phyloP scores from a whole-genome alignment of 2,888 invertebrate genomes.

The Malthinus seriepunctatus region DNA sequence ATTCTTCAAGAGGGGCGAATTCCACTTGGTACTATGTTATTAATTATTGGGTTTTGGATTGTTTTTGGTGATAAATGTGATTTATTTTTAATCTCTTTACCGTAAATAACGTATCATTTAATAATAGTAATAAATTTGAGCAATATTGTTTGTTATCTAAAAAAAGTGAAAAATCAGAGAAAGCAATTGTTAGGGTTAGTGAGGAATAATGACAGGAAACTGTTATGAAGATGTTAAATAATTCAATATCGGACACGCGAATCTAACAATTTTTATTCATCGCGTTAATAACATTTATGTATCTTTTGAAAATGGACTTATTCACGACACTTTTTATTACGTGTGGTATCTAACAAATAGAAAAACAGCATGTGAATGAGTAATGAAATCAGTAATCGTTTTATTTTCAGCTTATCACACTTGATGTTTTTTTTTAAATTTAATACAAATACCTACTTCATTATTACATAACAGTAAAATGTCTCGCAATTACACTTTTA shows the following conservation, averaged over 20 bases:
- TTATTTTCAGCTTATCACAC: not conserved
- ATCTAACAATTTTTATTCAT: conserved; percentile 14
- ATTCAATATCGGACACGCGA: conserved; percentile 36
- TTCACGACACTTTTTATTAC: conserved; percentile 11
- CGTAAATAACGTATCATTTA: too few species aligned
- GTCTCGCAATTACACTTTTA: too few species aligned
- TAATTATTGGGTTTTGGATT: too few species aligned
- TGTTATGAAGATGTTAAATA: conserved; percentile 35
- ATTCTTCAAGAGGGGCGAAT: too few species aligned
- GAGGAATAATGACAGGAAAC: conserved; percentile 31
- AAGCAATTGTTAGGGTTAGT: conserved; percentile 26
- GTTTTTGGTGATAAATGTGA: too few species aligned
- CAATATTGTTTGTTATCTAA: conserved; percentile 2
- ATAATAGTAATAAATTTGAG: too few species aligned
- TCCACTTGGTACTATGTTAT: too few species aligned
- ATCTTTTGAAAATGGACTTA: not conserved
- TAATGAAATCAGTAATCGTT: conserved; percentile 20
- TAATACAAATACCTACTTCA: not conserved
- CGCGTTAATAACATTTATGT: conserved; percentile 3
- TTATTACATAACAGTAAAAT: too few species aligned
- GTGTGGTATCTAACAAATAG: conserved; percentile 13
- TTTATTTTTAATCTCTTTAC: too few species aligned
- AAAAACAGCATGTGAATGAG: conserved; percentile 12
- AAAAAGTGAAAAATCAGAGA: conserved; percentile 24
- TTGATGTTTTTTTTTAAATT: not conserved